Conservation (phyloP, 2,888 invertebrate genomes). For the Crioceris asparagi region DNA sequence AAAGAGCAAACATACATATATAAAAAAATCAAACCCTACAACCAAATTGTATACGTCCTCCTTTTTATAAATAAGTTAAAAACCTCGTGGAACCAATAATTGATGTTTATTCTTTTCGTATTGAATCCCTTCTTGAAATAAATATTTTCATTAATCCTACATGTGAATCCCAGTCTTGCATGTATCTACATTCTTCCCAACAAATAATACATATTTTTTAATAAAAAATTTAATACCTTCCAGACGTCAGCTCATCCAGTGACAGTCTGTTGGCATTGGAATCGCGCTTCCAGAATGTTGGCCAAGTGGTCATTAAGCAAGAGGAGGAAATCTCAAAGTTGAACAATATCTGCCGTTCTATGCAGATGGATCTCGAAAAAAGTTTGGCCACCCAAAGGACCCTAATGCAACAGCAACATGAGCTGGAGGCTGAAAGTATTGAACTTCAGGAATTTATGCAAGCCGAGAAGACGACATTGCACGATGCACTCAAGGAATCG, state of each 20-base stretch:
- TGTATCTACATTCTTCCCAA: no score
- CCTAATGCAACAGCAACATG: conserved; percentile 62
- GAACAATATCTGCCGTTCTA: conserved; percentile 55
- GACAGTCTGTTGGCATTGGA: conserved; percentile 69
- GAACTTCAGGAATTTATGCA: conserved; percentile 84
- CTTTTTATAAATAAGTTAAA: no score
- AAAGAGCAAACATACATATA: no score
- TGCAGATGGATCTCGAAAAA: conserved; percentile 60
- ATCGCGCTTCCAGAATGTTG: conserved; percentile 62
- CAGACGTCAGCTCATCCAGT: conserved; percentile 18
- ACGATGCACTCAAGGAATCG: conserved; percentile 67
- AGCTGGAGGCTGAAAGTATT: conserved; percentile 66
- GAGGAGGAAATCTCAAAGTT: conserved; percentile 65
- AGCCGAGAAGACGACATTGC: conserved; percentile 70
- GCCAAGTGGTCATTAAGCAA: conserved; percentile 62
- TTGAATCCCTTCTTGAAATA: not conserved
- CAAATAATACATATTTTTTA: no score
- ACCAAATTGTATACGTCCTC: no score
- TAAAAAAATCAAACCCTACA: no score
- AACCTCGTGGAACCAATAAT: no score
- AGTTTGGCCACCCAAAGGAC: conserved; percentile 56
- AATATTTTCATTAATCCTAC: not conserved
- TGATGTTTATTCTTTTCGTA: no score
- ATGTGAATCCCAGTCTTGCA: no score
- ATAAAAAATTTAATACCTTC: not conserved